phyloP scores from a whole-genome alignment of 30 jellyfish, hydroid and myxozoan species.

The Pelagia noctiluca region DNA sequence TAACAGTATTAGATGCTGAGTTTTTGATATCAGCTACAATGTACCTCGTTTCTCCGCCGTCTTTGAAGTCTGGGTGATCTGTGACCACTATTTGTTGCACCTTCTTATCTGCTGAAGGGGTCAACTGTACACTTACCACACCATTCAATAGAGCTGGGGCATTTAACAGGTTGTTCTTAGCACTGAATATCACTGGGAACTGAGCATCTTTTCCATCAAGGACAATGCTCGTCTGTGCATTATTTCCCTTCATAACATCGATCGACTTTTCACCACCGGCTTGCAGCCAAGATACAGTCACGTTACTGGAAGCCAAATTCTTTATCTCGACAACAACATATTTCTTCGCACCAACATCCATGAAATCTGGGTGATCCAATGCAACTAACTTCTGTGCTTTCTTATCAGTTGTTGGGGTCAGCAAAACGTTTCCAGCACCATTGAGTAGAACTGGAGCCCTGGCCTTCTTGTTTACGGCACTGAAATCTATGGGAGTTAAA shows the following conservation, averaged over 20 bases:
- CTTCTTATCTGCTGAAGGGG: neutral
- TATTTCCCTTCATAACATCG: constrained; percentile 5
- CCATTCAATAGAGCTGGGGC: neutral
- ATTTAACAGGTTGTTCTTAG: neutral
- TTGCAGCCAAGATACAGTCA: constrained; percentile 7
- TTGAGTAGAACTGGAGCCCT: neutral
- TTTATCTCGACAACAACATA: constrained; percentile 35
- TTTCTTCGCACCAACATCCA: neutral
- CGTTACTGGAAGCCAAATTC: neutral
- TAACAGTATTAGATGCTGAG: constrained; percentile 44
- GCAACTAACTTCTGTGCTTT: neutral
- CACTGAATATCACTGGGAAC: neutral
- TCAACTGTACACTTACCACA: neutral
- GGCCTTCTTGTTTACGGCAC: neutral
- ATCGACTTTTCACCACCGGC: neutral
- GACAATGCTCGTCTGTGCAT: neutral
- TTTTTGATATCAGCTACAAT: constrained; percentile 16
- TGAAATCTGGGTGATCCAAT: neutral
- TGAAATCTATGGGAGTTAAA: neutral
- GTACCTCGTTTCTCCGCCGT: constrained; percentile 28
- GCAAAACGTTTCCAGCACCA: constrained; percentile 3
- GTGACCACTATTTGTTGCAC: neutral
- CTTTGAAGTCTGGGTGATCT: neutral
- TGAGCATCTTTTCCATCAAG: constrained; percentile 3
- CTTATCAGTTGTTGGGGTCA: constrained; percentile 19